A percentile compares a stretch with the other conserved stretches of the same genome.
phyloP scores from a whole-genome alignment of 1,140 invertebrate genomes.

The Microplitis demolitor region DNA sequence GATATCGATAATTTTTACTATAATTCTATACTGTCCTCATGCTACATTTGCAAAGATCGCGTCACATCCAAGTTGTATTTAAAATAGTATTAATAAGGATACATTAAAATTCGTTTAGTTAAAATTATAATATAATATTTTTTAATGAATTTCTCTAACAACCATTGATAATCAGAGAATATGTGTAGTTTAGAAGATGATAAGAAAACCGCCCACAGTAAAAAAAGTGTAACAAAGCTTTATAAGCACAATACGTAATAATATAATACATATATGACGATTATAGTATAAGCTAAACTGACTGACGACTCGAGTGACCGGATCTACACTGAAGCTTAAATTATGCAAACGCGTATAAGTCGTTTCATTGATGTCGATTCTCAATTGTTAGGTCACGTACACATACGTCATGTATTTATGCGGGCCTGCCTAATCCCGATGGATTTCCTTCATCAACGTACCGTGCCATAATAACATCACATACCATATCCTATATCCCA shows the following conservation, averaged over 20 bases:
- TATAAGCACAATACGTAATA: not conserved
- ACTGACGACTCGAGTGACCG: not conserved
- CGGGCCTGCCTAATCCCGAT: slow-evolving; percentile 18
- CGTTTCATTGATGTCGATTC: slow-evolving; percentile 27
- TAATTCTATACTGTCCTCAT: too few relatives aligned
- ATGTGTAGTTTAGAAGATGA: slow-evolving; percentile 19
- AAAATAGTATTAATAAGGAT: too few relatives aligned
- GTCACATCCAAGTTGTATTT: too few relatives aligned
- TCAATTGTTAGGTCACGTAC: slow-evolving; percentile 24
- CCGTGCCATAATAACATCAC: not conserved
- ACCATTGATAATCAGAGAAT: slow-evolving; percentile 7
- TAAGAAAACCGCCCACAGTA: slow-evolving; percentile 5
- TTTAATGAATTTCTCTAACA: too few relatives aligned
- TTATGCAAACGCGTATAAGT: slow-evolving; percentile 27
- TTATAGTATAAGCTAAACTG: not conserved
- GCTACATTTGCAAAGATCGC: too few relatives aligned
- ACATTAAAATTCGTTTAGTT: too few relatives aligned
- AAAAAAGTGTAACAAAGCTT: not conserved
- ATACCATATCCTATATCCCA: too few relatives aligned
- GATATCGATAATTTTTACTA: too few relatives aligned
- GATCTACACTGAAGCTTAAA: slow-evolving; percentile 7
- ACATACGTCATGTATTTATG: slow-evolving; percentile 19
- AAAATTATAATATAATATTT: too few relatives aligned
- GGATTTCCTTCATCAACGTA: slow-evolving; percentile 25
- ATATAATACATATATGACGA: not conserved